A percentile compares a stretch with the other conserved stretches of the same genome.
These are phyloP conservation scores for Tinamus guttatus DNA, from an alignment of 2,113 vertebrate genomes.

Conservation along the genomic window DNA sequence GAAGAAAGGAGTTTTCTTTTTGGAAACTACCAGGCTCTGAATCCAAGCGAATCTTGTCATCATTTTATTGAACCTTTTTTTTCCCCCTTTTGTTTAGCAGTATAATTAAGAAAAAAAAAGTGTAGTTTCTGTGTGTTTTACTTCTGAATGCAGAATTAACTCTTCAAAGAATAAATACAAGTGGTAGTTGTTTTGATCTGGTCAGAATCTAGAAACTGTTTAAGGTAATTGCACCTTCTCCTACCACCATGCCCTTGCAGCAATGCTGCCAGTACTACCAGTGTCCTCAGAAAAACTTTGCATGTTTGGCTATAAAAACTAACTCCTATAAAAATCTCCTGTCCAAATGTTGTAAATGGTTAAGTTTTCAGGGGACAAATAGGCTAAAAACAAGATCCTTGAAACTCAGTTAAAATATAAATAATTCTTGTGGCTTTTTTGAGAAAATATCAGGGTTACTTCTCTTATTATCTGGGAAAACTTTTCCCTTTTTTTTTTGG, in stretches of 20 bases:
- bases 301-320: neutral
- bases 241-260: neutral
- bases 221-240: neutral
- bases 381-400: neutral
- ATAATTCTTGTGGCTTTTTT: neutral
- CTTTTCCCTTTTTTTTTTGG: neutral
- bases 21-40: neutral
- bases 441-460: neutral
- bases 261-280: neutral
- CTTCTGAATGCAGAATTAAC: neutral
- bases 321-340: neutral
- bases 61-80: neutral
- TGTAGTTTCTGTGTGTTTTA: neutral
- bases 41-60: neutral
- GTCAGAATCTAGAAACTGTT: neutral
- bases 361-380: neutral
- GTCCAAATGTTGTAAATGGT: neutral
- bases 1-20: neutral
- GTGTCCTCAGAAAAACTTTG: neutral
- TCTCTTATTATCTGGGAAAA: neutral
- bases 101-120: neutral
- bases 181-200: neutral
- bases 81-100: neutral
- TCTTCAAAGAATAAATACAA: neutral
- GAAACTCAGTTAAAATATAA: neutral